phyloP scores from a whole-genome alignment of 2,888 invertebrate species.

The Ophion ventricosus region DNA sequence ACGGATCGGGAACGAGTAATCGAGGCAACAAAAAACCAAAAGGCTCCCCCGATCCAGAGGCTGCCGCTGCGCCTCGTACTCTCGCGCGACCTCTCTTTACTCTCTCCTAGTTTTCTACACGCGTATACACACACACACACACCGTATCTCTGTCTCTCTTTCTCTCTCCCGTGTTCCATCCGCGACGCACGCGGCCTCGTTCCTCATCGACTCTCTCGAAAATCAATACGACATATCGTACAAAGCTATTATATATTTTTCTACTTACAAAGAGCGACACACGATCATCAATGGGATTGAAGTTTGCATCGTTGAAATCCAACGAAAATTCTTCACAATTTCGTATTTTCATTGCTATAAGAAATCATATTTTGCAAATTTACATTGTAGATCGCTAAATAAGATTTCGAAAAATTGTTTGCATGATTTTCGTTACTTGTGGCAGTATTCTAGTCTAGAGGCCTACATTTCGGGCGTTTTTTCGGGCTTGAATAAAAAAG shows the following conservation, averaged over 20 bases:
- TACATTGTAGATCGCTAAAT: no score
- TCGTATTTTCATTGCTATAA: no score
- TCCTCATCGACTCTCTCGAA: constrained; percentile 33
- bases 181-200: constrained; percentile 11
- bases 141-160: no score
- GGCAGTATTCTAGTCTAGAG: no score
- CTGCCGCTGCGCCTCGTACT: constrained; percentile 71
- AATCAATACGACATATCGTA: constrained; percentile 76
- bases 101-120: constrained; percentile 69
- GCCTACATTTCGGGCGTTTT: no score
- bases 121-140: neutral
- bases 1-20: constrained; percentile 50
- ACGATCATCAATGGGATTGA: no score
- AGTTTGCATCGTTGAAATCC: no score
- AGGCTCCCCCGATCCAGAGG: constrained; percentile 70
- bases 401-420: no score
- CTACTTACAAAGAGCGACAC: constrained; percentile 68
- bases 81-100: constrained; percentile 75
- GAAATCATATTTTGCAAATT: no score
- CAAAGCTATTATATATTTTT: constrained; percentile 77
- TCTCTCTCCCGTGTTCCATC: constrained; percentile 1
- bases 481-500: no score
- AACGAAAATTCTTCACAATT: no score
- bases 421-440: no score
- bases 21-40: constrained; percentile 33